Base-by-base conservation (phyloP, 2,113 vertebrate genomes). In the Leucosticte australis region DNA sequence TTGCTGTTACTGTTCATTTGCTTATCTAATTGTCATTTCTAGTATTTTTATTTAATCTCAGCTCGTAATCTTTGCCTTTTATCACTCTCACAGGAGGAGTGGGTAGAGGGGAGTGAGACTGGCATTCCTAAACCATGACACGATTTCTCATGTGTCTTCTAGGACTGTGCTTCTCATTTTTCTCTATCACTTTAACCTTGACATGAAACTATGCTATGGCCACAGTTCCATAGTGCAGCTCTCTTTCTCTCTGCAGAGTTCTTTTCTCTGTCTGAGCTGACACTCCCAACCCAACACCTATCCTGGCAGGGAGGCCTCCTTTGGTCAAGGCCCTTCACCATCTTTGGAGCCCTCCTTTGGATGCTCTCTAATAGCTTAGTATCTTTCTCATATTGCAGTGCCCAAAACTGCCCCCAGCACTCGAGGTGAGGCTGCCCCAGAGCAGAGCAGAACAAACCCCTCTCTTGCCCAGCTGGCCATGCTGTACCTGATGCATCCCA, bases 391-490 rank as follows among this genome's bases (percentile, higher is more conserved):
- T 13, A 15, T 39, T 46, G 7, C 9, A 23, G 7, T 4, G 2
- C 7, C 28, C 55, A 53, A 27, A 52, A 9, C 55, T 33, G 15
- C 8, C 1, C 33, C 3, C n/a, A 70, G 13, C 0, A 20, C n/a
- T 53, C 0, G 0, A 70, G 19, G 15, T 46, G 74, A 78, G 39
- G 56, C 39, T 0, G 0, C 11, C 13, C 23, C 84, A 46, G 37
- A 0, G 15, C 55, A 52, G 44, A 33, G 62, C 62, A 86, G 53
- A 23, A 28, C 28, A 69, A 53, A 53, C 28, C 37, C 33, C 22
- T 37, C 39, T 53, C 55, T 77, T 69, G 6, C 39, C 22, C 0
- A 0, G 33, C 22, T 52, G 20, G n/a, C 0, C 3, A 52, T 68
- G 62, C 73, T 59, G 53, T 27, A 6, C 21, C 53, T 50, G 83